Base-by-base conservation (phyloP, 2,888 invertebrate species). In the Pachliopta kotzebuea region DNA sequence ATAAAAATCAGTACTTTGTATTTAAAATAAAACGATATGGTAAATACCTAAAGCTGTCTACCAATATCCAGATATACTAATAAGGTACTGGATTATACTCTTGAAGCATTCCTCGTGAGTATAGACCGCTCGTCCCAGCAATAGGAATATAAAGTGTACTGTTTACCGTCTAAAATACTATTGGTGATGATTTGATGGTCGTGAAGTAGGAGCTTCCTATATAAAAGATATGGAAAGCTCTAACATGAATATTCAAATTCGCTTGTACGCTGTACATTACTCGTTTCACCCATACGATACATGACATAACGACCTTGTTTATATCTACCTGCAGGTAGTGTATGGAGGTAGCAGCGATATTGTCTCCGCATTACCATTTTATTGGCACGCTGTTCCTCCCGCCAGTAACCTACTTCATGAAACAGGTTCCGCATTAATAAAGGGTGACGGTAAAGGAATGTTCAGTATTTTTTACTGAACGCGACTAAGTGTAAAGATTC, bases 311-410 rank as follows among this genome's bases (percentile, higher is more conserved):
- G 59, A 50, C 56, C 54, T 65, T 56, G 37, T 18, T 53, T 59
- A 50, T 49, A 42, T 56, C 50, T 55, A 45, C 60, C 31, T 56
- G 23, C 50, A 55, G 50, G 49, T 37, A 56, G 24, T 60, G 63
- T 64, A 60, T 53, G 60, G 64, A 57, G 62, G 63, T 63, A 68
- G 60, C 63, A 62, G 56, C 71, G 74, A 78, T 76, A 76, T 77
- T 74, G 74, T 70, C 74, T 70, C 69, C 69, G 61, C 62, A 79
- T 80, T 78, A 77, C 70, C 78, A 80, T 80, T 70, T 76, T 77
- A 80, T 78, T 78, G 75, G 71, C 59, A 42, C 56, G 60, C 58
- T 29, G 63, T 55, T 62, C 58, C 61, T 56, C 62, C 54, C 63
- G 54, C 31, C 42, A 21, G 26, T 26, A 55, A 61, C 67, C 62